Evolutionary conservation across 1,140 invertebrate species (phyloP).

Genomic region (Diorhabda elongata): DNA sequence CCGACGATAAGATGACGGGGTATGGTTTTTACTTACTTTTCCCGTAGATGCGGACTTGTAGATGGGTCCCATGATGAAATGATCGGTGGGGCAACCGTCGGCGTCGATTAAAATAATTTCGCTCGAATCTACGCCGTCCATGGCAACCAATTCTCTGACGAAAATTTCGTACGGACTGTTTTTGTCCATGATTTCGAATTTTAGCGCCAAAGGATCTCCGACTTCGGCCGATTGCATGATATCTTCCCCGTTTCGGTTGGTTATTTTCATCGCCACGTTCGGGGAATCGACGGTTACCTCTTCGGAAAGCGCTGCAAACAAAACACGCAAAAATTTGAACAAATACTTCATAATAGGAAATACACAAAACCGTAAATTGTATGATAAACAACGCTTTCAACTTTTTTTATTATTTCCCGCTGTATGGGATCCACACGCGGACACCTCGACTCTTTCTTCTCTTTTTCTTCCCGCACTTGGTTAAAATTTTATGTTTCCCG

Average conservation of each 20-base stretch:
- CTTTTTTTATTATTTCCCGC: no score
- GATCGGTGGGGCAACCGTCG: constrained; percentile 87
- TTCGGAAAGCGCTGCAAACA: constrained; percentile 61
- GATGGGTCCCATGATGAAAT: constrained; percentile 87
- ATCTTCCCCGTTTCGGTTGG: constrained; percentile 75
- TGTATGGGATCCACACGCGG: no score
- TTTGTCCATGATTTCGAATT: constrained; percentile 87
- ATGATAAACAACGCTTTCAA: no score
- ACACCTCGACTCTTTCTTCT: no score
- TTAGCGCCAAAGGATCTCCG: constrained; percentile 82
- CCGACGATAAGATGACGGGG: background rate
- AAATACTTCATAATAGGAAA: no score
- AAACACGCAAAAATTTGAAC: background rate
- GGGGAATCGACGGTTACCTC: constrained; percentile 88
- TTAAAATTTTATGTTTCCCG: no score
- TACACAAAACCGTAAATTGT: no score
- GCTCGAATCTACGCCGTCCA: constrained; percentile 88
- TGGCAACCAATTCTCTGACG: constrained; percentile 86
- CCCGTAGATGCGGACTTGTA: constrained; percentile 72
- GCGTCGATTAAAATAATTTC: constrained; percentile 90
- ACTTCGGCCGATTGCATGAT: constrained; percentile 80
- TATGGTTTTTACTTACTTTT: constrained; percentile 54
- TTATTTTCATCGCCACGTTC: constrained; percentile 91
- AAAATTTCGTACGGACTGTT: constrained; percentile 94
- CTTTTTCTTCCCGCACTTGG: no score